Evolutionary conservation across 2,888 invertebrate genomes (phyloP).

Genomic region (Leptothorax acervorum): DNA sequence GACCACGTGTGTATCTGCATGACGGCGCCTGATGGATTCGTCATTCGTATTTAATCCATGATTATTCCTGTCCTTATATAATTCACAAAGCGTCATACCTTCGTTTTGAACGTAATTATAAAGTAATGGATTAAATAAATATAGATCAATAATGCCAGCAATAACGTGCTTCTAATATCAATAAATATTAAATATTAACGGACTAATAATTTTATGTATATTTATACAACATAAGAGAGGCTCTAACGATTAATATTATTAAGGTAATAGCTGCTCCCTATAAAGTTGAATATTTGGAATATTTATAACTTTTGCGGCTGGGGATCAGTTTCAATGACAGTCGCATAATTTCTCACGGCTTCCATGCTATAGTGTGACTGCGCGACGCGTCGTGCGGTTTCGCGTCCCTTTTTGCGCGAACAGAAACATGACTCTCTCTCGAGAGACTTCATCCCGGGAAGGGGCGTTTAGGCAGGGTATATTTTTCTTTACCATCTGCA

Average conservation of each 20-base stretch:
- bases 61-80: slow-evolving; percentile 54
- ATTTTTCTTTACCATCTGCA: slow-evolving; percentile 68
- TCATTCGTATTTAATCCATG: slow-evolving; percentile 66
- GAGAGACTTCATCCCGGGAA: slow-evolving; percentile 58
- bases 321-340: not conserved
- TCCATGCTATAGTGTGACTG: slow-evolving; percentile 50
- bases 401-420: slow-evolving; percentile 77
- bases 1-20: slow-evolving; percentile 66
- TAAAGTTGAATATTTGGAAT: slow-evolving; percentile 1
- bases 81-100: slow-evolving; percentile 23
- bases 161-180: not conserved
- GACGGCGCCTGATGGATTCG: slow-evolving; percentile 57
- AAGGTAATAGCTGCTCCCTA: not conserved
- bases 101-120: not conserved
- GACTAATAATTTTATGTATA: not conserved
- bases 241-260: not conserved
- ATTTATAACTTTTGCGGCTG: not conserved
- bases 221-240: not conserved
- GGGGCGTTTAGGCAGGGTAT: slow-evolving; percentile 65
- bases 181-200: not conserved
- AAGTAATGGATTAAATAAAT: not conserved
- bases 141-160: not conserved
- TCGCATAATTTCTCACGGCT: slow-evolving; percentile 67
- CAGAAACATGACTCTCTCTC: slow-evolving; percentile 76
- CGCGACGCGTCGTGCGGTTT: slow-evolving; percentile 74